Base-by-base conservation (phyloP, 2,113 vertebrate species). In the Euleptes europaea region DNA sequence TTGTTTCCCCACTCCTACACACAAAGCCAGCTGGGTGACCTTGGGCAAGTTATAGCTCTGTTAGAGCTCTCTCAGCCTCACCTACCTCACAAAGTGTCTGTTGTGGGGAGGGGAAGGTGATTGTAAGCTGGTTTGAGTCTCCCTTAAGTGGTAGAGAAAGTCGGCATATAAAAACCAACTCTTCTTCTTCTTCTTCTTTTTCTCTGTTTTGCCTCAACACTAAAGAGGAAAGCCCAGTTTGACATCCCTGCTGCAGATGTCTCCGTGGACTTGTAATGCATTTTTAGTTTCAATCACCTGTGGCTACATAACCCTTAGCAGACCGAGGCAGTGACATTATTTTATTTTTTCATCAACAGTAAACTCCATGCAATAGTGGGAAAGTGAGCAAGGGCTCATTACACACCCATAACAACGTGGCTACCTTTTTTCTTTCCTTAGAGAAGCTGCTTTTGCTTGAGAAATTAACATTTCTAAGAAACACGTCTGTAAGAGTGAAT, bases 331-430 rank as follows among this genome's bases (percentile, higher is more conserved):
- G 66, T 85, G 71, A 60, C 87, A 74, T 51, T 60, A 74, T 85
- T 91, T 92, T 89, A 86, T 86, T 91, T 40, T 74, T 81, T 15
- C n/a, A 81, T 84, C 84, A 90, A 95, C 84, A 91, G 51, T 0
- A 10, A 71, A 87, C 83, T 49, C 84, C 71, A 74, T 69, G 85
- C 0, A 71, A 77, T 8, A 2, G 49, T 84, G 31, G 83, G 82
- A 80, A 80, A 66, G 12, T 51, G 35, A 78, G 63, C 85, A 77
- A 72, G 69, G 67, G 65, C n/a, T 80, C 92, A 15, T 65, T 85
- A 42, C 33, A 42, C n/a, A 1, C 19, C 2, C 54, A 1, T 2
- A 35, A 47, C 88, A 89, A 88, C 40, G 38, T 19, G 72, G 0
- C 83, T 42, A 85, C 72, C 72, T 49, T 17, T 49, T 86, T 66